Evolutionary conservation across 2,888 invertebrate genomes (phyloP).

Genomic region (Leptinotarsa tumamoca): DNA sequence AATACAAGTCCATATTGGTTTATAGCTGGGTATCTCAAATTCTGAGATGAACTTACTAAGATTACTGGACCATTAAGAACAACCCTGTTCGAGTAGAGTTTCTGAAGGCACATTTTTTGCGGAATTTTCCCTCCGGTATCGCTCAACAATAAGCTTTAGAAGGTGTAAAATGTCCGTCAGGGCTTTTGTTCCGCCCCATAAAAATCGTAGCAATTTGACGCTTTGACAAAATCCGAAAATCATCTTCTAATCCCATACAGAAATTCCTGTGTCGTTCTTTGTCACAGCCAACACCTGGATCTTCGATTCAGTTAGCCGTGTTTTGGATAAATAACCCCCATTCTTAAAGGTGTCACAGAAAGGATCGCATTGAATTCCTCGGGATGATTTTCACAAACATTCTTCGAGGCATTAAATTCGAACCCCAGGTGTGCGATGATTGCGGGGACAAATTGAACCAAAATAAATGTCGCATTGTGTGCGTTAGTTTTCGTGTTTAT

Average conservation of each 20-base stretch:
- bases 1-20: too few relatives aligned
- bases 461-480: constrained; percentile 53
- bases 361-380: constrained; percentile 43
- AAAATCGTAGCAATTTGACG: constrained; percentile 32
- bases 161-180: constrained; percentile 20
- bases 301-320: constrained; percentile 45
- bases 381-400: constrained; percentile 44
- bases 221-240: constrained; percentile 29
- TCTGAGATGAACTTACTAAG: too few relatives aligned
- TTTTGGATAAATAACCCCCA: constrained; percentile 54
- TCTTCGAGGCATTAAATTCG: constrained; percentile 46
- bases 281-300: constrained; percentile 51
- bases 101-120: neutral
- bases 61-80: too few relatives aligned
- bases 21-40: too few relatives aligned
- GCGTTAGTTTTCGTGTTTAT: constrained; percentile 33
- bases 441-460: constrained; percentile 63
- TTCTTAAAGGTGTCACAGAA: constrained; percentile 48
- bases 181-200: constrained; percentile 21
- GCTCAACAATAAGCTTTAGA: constrained; percentile 4
- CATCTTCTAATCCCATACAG: constrained; percentile 28
- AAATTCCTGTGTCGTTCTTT: constrained; percentile 35
- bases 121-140: neutral
- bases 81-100: neutral
- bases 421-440: constrained; percentile 52